Conservation (phyloP, 2,113 vertebrate species). For the Ondatra zibethicus region DNA sequence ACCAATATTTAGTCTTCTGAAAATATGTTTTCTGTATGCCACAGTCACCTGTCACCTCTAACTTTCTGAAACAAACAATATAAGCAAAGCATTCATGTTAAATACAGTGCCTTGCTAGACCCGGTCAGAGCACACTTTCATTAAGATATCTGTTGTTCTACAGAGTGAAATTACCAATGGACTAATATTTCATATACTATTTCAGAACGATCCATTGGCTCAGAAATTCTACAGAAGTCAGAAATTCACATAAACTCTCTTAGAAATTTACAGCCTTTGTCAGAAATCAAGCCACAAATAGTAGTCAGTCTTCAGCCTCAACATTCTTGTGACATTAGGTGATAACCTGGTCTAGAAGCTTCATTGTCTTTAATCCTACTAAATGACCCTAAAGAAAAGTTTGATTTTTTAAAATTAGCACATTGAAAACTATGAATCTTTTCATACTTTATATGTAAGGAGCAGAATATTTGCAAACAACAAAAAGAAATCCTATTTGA, state of each 20-base stretch:
- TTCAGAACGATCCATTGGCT: neutral
- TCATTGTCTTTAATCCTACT: neutral
- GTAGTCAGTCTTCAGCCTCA: neutral
- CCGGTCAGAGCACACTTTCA: neutral
- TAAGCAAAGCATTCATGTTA: neutral
- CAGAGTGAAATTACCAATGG: neutral
- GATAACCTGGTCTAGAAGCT: neutral
- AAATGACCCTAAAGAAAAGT: neutral
- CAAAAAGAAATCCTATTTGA: neutral
- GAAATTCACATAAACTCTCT: neutral
- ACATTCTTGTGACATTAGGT: neutral
- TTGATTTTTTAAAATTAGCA: neutral
- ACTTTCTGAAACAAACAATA: neutral
- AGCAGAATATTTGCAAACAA: neutral
- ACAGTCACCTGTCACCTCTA: neutral
- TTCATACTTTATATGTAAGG: neutral
- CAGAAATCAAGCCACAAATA: neutral
- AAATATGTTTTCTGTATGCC: neutral
- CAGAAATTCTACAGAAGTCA: neutral
- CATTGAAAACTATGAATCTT: neutral
- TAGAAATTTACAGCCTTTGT: neutral
- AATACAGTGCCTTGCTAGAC: neutral
- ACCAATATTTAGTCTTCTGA: neutral
- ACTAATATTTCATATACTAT: neutral
- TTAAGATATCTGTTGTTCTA: neutral